phyloP scores from a whole-genome alignment of 2,888 invertebrate species.

The Dryococelus australis region DNA sequence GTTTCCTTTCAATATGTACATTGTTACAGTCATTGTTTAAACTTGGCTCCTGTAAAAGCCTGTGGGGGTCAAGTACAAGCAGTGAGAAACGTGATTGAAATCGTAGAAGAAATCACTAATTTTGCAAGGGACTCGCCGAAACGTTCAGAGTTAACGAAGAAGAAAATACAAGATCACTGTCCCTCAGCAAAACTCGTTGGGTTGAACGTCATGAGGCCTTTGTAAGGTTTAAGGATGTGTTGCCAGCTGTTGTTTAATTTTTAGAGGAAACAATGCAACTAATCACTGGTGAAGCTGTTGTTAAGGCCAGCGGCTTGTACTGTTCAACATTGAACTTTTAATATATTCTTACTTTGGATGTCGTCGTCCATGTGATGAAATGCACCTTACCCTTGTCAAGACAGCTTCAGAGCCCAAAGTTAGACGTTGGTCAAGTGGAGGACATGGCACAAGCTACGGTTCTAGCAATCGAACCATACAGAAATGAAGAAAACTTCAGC shows the following conservation, averaged over 20 bases:
- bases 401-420: too few species aligned
- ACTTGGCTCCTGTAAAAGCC: constrained; percentile 4
- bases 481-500: neutral
- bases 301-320: neutral
- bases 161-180: constrained; percentile 5
- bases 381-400: too few species aligned
- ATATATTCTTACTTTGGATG: too few species aligned
- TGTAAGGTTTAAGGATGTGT: neutral
- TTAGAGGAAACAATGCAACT: neutral
- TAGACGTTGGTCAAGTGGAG: neutral
- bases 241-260: neutral
- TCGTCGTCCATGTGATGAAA: too few species aligned
- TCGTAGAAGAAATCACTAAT: neutral
- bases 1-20: too few species aligned
- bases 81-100: neutral
- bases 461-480: neutral
- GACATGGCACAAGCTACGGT: neutral
- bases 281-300: neutral
- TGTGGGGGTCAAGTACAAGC: neutral
- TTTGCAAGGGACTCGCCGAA: neutral
- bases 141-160: neutral
- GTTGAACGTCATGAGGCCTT: too few species aligned
- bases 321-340: too few species aligned
- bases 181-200: neutral
- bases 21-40: constrained; percentile 1